phyloP scores from a whole-genome alignment of 2,797 vertebrate species.

The Siniperca obscura region DNA sequence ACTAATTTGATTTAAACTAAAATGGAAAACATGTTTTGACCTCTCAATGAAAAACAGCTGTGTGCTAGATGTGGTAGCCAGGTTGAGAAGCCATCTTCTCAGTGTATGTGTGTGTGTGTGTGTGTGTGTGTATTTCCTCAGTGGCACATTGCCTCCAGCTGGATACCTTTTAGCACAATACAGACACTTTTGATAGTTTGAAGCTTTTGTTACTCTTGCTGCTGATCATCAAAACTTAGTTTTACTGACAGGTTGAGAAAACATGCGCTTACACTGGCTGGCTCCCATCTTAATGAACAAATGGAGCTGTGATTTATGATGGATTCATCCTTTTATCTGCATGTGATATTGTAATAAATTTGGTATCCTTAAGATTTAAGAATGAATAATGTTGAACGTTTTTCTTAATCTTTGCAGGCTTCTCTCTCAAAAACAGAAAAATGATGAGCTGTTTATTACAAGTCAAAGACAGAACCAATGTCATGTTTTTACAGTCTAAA shows the following conservation, averaged over 20 bases:
- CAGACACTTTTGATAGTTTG: conserved; percentile 37
- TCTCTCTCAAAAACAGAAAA: conserved; percentile 21
- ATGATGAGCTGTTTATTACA: conserved; percentile 40
- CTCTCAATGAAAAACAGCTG: conserved; percentile 76
- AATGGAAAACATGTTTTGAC: conserved; percentile 82
- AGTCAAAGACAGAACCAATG: conserved; percentile 9
- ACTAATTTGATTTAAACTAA: conserved; percentile 82
- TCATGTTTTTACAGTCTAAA: conserved; percentile 17
- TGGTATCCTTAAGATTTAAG: conserved; percentile 23
- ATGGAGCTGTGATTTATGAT: conserved; percentile 39
- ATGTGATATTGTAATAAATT: conserved; percentile 26
- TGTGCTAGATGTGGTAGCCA: conserved; percentile 66
- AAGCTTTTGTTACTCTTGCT: conserved; percentile 46
- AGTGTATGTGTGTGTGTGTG: not conserved
- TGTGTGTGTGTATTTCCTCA: conserved; percentile 17
- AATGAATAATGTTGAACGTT: conserved; percentile 47
- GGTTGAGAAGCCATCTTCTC: conserved; percentile 57
- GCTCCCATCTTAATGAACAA: conserved; percentile 44
- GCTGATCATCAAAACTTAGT: conserved; percentile 22
- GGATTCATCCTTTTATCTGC: conserved; percentile 22
- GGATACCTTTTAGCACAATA: conserved; percentile 45
- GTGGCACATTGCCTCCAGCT: conserved; percentile 67
- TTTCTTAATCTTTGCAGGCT: conserved; percentile 46
- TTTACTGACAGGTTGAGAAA: conserved; percentile 47
- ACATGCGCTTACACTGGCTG: conserved; percentile 46